Evolutionary conservation across 2,797 vertebrate species (phyloP).

Genomic region (Pipistrellus nathusii): DNA sequence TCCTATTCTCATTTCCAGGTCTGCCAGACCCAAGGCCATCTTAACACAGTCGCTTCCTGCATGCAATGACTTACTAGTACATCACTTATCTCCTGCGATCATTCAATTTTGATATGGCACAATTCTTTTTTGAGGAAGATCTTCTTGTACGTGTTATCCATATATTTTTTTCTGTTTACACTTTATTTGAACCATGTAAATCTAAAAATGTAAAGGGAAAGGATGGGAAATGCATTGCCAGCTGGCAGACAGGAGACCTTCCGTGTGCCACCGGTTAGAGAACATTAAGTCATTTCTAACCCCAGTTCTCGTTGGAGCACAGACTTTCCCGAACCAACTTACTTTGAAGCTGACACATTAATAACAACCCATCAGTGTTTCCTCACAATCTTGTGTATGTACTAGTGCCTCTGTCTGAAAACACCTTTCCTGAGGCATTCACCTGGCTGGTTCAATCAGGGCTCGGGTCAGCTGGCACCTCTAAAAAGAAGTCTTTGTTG

Average conservation of each 20-base stretch:
- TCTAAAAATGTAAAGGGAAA: not conserved
- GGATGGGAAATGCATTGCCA: not conserved
- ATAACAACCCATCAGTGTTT: not conserved
- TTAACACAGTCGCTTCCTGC: not conserved
- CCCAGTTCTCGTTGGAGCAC: not conserved
- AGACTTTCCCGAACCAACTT: conserved; percentile 4
- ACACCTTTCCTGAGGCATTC: not conserved
- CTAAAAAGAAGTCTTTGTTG: not conserved
- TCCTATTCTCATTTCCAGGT: not conserved
- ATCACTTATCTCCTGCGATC: not conserved
- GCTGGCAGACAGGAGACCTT: not conserved
- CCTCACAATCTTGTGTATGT: not conserved
- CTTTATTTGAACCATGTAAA: not conserved
- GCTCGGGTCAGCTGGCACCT: not conserved
- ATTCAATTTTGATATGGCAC: not conserved
- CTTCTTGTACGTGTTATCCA: not conserved
- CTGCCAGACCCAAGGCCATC: not conserved
- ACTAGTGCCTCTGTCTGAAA: not conserved
- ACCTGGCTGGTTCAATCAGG: not conserved
- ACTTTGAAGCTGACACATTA: not conserved
- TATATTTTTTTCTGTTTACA: not conserved
- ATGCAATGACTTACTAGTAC: fast-evolving
- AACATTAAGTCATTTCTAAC: not conserved
- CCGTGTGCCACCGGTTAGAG: not conserved
- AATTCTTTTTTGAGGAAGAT: not conserved